Evolutionary conservation across 2,113 vertebrate species (phyloP).

Genomic region (Psilopsiagon aurifrons): DNA sequence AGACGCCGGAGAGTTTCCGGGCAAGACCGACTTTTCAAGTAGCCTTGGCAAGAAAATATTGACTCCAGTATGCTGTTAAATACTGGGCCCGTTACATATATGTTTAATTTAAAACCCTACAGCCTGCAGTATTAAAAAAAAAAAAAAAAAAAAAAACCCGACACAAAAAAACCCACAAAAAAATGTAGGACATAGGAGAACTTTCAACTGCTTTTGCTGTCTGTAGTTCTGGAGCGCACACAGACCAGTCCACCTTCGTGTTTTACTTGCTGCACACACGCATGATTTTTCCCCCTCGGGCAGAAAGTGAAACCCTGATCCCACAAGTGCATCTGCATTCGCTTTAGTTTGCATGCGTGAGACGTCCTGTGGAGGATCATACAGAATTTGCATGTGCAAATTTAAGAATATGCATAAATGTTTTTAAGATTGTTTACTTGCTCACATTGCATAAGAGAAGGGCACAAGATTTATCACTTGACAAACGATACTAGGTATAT

Average conservation of each 20-base stretch:
- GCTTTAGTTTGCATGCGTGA: neutral
- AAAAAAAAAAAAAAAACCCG: no score
- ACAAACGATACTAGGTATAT: neutral
- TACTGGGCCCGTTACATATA: neutral
- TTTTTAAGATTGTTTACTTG: neutral
- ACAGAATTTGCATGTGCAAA: neutral
- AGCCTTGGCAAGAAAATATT: no score
- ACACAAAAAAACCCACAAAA: no score
- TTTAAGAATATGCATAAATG: neutral
- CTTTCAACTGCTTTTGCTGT: neutral
- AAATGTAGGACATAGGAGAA: neutral
- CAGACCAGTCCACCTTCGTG: neutral
- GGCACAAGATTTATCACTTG: neutral
- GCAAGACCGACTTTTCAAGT: rapidly evolving
- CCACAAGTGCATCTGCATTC: neutral
- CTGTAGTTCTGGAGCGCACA: neutral
- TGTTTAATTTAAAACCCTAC: neutral
- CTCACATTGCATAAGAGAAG: neutral
- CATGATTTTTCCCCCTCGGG: neutral
- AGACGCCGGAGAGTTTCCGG: no score
- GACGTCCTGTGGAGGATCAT: rapidly evolving
- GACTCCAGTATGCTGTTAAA: neutral
- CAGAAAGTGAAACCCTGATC: neutral
- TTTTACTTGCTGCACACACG: neutral
- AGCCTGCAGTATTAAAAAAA: neutral